Percentiles rank a stretch among this genome's conserved stretches.
Conservation (phyloP, 2,888 invertebrate genomes). For the Deilephila porcellus region DNA sequence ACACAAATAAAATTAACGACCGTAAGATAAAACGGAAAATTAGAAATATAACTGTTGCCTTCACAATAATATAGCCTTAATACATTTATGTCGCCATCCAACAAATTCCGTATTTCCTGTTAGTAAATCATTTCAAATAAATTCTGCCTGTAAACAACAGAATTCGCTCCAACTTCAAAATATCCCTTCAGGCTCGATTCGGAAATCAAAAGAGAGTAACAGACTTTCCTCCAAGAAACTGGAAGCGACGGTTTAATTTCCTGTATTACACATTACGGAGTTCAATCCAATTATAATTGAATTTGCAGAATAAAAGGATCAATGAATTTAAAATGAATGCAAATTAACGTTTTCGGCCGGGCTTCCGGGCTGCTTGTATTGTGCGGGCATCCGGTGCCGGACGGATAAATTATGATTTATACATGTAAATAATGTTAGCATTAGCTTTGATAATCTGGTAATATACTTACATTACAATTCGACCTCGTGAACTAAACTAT, state of each 20-base stretch:
- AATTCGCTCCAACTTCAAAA: not conserved
- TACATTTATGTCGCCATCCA: not conserved
- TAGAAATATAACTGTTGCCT: not conserved
- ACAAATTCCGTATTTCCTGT: not conserved
- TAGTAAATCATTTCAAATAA: not conserved
- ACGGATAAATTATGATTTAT: slow-evolving; percentile 23
- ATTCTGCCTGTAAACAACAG: not conserved
- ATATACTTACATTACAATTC: not conserved
- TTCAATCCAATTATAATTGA: slow-evolving; percentile 18
- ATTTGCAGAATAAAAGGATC: slow-evolving; percentile 24
- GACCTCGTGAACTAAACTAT: not conserved
- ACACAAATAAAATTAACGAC: too few species aligned
- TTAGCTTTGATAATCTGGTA: not conserved
- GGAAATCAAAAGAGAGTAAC: slow-evolving; percentile 19
- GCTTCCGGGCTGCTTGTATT: slow-evolving; percentile 22
- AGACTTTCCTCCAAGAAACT: slow-evolving; percentile 14
- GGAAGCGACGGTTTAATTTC: slow-evolving; percentile 13
- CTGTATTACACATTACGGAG: slow-evolving; percentile 13
- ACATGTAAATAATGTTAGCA: slow-evolving; percentile 13
- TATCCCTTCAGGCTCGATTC: not conserved
- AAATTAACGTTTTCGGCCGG: slow-evolving; percentile 12
- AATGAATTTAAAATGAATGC: slow-evolving; percentile 24
- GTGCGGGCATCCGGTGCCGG: slow-evolving; percentile 17
- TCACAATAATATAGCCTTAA: not conserved
- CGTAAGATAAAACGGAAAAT: too few species aligned